These are phyloP conservation scores for Engystomops pustulosus DNA, from an alignment of 2,113 vertebrate species.

Conservation along the genomic window DNA sequence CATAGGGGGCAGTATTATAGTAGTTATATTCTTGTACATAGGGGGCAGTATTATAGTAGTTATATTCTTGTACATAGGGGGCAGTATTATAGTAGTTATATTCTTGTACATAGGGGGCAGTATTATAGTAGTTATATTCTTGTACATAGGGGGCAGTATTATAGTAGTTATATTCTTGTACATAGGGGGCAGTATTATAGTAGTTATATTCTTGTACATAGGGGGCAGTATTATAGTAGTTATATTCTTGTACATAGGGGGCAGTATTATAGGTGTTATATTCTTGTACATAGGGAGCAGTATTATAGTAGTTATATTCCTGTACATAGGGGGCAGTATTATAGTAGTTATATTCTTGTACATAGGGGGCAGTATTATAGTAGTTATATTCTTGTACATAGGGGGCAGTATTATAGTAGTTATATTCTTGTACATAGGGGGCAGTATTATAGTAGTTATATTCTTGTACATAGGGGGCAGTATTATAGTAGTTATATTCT, in stretches of 20 bases:
- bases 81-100: conserved; percentile 12
- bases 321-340: conserved; percentile 4
- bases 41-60: not conserved
- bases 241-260: not conserved
- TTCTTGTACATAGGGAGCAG: conserved; percentile 1
- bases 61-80: not conserved
- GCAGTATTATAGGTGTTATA: too few species aligned
- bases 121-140: conserved; percentile 9
- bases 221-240: too few species aligned
- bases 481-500: conserved; percentile 14
- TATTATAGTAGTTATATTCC: conserved; percentile 1
- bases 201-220: not conserved
- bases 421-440: conserved; percentile 1
- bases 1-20: not conserved
- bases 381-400: conserved; percentile 10
- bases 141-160: not conserved
- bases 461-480: not conserved
- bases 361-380: not conserved
- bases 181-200: not conserved
- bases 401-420: conserved; percentile 8
- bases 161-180: conserved; percentile 9
- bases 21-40: not conserved
- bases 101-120: conserved; percentile 5
- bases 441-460: not conserved
- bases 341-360: not conserved